Evolutionary conservation across 1,140 invertebrate genomes (phyloP), one percentile per base, ranked within the genome.

Genomic region (Temnothorax curvispinosus): DNA sequence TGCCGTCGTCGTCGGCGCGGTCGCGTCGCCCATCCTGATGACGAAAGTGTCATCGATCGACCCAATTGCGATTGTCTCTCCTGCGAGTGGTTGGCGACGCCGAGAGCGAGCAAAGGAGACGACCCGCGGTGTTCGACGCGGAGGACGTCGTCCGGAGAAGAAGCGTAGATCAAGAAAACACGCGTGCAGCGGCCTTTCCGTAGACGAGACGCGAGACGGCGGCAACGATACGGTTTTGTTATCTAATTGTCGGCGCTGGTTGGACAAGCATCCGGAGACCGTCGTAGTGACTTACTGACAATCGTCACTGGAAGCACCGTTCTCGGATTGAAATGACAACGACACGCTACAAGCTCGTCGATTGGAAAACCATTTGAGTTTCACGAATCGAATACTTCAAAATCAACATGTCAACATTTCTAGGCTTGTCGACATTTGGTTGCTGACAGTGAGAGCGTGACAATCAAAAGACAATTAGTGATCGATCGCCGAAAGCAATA

Each of bases 21-120:
- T 32, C 41, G 52, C 41, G n/a, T 60, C 85, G 76, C 3, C 76
- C 47, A 65, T 85, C 69, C 80, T 87, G 64, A 82, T 62, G 80
- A 87, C 60, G 56, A 54, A 84, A 84, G 52, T 87, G 80, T 47
- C 82, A 87, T 85, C 80, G 86, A 85, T 87, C 78, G 86, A 85
- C 86, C 86, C 78, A 58, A 71, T 84, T 84, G 64, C 64, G 47
- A 72, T 82, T 74, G 84, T 76, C 75, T 56, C 71, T 85, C 38
- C 27, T 35, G 9, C 69, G 54, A 82, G 18, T 7, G 9, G 7
- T 41, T 35, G 21, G 21, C 32, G 75, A 47, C 58, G 35, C 38
- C 77, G 21, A 50, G 77, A 81, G 9, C 62, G 35, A 38, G 9
- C 7, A 52, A 56, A 71, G 38, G 27, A 44, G 52, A 58, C 67